Evolutionary conservation across 92 coral and sea anemone species (phyloP), one percentile per base, ranked within the genome.

Genomic region (Ricordea florida): DNA sequence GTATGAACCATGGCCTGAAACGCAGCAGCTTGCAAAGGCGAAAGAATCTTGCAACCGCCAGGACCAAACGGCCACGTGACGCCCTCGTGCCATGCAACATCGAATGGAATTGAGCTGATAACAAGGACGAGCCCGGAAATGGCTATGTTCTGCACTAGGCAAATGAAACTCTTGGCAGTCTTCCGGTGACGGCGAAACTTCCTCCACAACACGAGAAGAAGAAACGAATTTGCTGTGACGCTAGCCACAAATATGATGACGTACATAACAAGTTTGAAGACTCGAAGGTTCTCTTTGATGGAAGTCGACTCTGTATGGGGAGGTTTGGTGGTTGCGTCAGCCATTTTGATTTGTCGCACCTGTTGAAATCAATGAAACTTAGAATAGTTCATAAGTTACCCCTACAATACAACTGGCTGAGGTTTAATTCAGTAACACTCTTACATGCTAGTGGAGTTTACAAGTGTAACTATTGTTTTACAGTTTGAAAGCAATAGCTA

Each of bases 161-260:
- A 73, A 35, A 93, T 87, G 70, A 82, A 93, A 16, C 88, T 88
- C 53, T 92, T 81, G 6, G 98, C 88, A 4, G 98, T 87, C 42
- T 78, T 81, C 43, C 59, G 35, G 66, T 90, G 96, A 4, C 93
- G 86, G 32, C 82, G 59, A 35, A 81, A 76, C 61, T 93, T 92
- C 50, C 96, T 80, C 47, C 85, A 76, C 17, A 90, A 81, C 3
- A 87, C 92, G 1, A 93, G 42, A 2, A 93, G 43, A 48, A 93
- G 77, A 31, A 79, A 69, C 3, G 69, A 33, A 37, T 93, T 93
- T 23, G 82, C 72, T n/a, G 73, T 27, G 44, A 76, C 33, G 22
- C 93, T 83, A 34, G 80, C 66, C 9, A 78, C 50, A 50, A 93
- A 73, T 17, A 93, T 86, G 37, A 85, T 11, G 31, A 84, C 58